Evolutionary conservation across 2,797 vertebrate species (phyloP).

Genomic region (Emydoidea blandingii): DNA sequence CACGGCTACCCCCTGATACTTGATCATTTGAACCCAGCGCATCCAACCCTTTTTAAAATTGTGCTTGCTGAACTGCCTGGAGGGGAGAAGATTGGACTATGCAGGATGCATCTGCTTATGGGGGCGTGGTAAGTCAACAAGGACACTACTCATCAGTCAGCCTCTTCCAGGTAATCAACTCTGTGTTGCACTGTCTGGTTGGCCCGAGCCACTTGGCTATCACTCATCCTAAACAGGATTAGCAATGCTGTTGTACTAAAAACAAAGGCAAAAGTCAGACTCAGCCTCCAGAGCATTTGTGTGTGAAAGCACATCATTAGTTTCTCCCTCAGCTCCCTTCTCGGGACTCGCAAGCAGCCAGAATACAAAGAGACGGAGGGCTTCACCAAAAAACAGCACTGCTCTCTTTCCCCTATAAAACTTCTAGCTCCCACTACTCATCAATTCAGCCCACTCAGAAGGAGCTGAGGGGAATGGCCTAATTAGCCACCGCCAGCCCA

Average conservation of each 20-base stretch:
- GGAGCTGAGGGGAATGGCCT: fast-evolving
- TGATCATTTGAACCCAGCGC: not conserved
- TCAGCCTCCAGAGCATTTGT: not conserved
- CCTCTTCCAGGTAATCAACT: not conserved
- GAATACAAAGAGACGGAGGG: fast-evolving
- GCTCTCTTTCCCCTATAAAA: fast-evolving
- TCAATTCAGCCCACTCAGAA: fast-evolving
- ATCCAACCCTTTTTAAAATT: not conserved
- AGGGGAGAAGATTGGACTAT: not conserved
- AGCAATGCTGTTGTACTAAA: not conserved
- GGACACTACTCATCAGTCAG: not conserved
- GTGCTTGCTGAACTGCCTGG: not conserved
- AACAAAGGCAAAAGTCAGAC: not conserved
- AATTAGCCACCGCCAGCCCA: not conserved
- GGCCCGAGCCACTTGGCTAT: not conserved
- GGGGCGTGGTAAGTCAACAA: not conserved
- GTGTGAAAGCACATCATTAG: not conserved
- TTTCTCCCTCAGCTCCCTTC: not conserved
- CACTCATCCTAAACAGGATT: not conserved
- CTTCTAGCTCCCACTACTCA: fast-evolving
- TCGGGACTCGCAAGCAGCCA: fast-evolving
- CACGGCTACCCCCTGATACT: no score
- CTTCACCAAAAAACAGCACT: fast-evolving
- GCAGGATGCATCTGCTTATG: not conserved
- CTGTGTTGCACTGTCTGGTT: not conserved